Conservation (phyloP, 2,888 invertebrate species). For the Philonicus albiceps region DNA sequence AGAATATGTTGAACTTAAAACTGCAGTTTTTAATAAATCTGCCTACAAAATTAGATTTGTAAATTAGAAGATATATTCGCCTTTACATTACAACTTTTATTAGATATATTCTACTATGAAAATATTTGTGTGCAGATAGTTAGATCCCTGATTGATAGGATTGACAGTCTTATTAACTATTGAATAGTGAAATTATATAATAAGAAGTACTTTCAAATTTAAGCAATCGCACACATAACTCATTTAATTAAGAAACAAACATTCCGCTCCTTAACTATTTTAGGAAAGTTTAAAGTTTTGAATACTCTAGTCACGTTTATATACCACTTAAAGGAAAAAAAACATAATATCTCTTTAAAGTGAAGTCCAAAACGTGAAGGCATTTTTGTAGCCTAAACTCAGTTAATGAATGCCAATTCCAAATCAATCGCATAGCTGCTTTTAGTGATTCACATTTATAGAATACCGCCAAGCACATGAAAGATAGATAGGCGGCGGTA, state of each 20-base stretch:
- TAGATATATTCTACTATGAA: too few relatives aligned
- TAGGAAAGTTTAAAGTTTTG: background rate
- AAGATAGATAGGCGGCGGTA: background rate
- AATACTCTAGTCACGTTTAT: background rate
- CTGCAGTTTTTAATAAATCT: too few relatives aligned
- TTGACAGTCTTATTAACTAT: background rate
- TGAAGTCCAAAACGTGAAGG: slow-evolving; percentile 1
- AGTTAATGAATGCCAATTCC: background rate
- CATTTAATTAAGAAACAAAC: background rate
- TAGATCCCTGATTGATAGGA: background rate
- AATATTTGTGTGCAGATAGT: background rate
- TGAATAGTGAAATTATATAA: background rate
- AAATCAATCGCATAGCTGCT: background rate
- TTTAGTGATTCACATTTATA: background rate
- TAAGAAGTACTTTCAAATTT: background rate
- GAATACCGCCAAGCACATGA: background rate
- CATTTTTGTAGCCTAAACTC: background rate
- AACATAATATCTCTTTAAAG: background rate
- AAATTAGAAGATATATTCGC: too few relatives aligned
- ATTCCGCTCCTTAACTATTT: background rate
- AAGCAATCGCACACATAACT: background rate
- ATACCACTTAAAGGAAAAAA: background rate
- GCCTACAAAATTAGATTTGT: too few relatives aligned
- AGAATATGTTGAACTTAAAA: too few relatives aligned
- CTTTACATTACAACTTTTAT: too few relatives aligned